Percentiles rank a stretch among this genome's conserved stretches.
phyloP scores from a whole-genome alignment of 1,140 invertebrate genomes.

The Brachystomella parvula region DNA sequence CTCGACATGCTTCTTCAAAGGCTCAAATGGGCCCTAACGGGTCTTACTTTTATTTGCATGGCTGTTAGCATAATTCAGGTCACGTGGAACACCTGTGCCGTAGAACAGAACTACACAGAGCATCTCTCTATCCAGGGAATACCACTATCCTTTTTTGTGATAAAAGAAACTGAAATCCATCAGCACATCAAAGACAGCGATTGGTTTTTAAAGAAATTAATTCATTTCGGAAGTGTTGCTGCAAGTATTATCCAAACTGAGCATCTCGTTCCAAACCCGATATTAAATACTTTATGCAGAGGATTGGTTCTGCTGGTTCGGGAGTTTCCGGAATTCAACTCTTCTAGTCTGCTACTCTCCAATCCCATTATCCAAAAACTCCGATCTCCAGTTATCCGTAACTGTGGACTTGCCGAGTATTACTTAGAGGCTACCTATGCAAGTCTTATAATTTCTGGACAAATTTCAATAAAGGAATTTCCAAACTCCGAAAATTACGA shows the following conservation, averaged over 20 bases:
- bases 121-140: neutral
- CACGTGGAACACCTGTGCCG: too few relatives aligned
- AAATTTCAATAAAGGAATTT: neutral
- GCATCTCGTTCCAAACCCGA: neutral
- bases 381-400: neutral
- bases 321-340: slow-evolving; percentile 3
- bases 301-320: slow-evolving; percentile 4
- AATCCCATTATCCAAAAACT: neutral
- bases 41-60: too few relatives aligned
- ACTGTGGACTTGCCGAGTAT: slow-evolving; percentile 6
- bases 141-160: neutral
- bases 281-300: neutral
- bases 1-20: too few relatives aligned
- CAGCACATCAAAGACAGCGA: neutral
- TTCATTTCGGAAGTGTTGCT: neutral
- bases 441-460: neutral
- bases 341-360: neutral
- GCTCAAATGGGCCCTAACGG: too few relatives aligned
- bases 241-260: neutral
- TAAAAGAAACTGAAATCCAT: neutral
- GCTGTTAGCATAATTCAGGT: too few relatives aligned
- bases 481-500: slow-evolving; percentile 6
- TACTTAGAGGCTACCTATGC: neutral
- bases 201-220: neutral
- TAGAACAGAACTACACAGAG: too few relatives aligned